Percentiles rank a stretch among this genome's conserved stretches.
These are phyloP conservation scores for Papilio xuthus DNA, from an alignment of 1,140 invertebrate genomes.

Conservation along the genomic window DNA sequence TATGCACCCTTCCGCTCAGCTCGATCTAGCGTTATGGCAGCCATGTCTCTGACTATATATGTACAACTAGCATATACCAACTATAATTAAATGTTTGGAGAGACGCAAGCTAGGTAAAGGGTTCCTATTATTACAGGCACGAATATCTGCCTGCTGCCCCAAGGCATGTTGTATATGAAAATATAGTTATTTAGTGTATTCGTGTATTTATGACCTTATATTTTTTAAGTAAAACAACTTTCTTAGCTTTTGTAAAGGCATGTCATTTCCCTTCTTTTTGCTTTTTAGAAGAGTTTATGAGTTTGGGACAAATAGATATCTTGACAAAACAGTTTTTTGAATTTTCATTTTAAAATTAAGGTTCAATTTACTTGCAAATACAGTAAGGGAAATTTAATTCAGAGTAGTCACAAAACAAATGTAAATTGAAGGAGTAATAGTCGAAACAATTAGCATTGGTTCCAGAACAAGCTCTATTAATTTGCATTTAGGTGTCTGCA, in stretches of 20 bases:
- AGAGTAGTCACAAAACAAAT: slow-evolving; percentile 12
- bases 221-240: not conserved
- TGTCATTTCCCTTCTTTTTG: too few relatives aligned
- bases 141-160: not conserved
- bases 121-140: slow-evolving; percentile 22
- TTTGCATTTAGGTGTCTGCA: slow-evolving; percentile 37
- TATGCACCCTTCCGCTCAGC: slow-evolving; percentile 71
- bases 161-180: not conserved
- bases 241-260: not conserved
- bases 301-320: too few relatives aligned
- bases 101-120: slow-evolving; percentile 21
- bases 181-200: not conserved
- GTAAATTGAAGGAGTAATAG: slow-evolving; percentile 32
- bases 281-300: too few relatives aligned
- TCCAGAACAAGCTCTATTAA: slow-evolving; percentile 31
- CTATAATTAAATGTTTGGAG: slow-evolving; percentile 41
- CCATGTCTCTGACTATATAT: slow-evolving; percentile 37
- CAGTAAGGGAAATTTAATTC: slow-evolving; percentile 1
- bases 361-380: slow-evolving; percentile 4
- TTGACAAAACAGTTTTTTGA: too few relatives aligned
- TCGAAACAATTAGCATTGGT: slow-evolving; percentile 38
- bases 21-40: slow-evolving; percentile 44
- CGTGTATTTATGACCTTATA: not conserved
- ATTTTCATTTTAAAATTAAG: not conserved
- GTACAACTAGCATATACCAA: slow-evolving; percentile 31